phyloP scores from a whole-genome alignment of 2,113 vertebrate species.

The Myotis yumanensis region DNA sequence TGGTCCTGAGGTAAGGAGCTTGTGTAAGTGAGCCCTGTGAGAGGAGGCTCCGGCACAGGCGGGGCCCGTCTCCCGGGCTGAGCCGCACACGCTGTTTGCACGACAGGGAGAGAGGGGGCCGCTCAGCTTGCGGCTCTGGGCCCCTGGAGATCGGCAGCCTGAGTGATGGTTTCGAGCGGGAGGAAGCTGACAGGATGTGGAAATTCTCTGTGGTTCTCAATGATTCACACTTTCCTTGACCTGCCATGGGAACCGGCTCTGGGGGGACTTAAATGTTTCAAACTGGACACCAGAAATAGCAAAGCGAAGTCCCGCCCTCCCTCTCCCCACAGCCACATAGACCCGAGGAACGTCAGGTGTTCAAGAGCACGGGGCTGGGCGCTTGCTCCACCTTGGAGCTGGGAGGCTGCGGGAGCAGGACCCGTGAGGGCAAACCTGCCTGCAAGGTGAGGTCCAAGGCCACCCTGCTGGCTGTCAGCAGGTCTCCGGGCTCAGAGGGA shows the following conservation, averaged over 20 bases:
- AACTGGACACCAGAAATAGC: not conserved
- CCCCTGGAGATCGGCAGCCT: not conserved
- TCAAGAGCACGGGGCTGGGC: not conserved
- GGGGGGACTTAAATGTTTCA: not conserved
- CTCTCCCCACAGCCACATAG: not conserved
- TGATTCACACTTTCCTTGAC: constrained; percentile 33
- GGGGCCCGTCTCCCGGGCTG: not conserved
- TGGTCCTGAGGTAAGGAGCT: not conserved
- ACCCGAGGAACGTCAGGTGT: not conserved
- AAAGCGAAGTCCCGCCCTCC: not conserved
- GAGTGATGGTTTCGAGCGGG: not conserved
- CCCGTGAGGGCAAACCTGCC: not conserved
- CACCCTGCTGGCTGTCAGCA: not conserved
- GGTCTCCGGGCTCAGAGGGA: not conserved
- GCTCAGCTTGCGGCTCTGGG: not conserved
- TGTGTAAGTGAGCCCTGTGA: not conserved
- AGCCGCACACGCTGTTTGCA: not conserved
- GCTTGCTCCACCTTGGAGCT: not conserved
- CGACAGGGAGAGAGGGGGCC: not conserved
- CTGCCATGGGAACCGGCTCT: not conserved
- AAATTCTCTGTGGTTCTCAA: constrained; percentile 34
- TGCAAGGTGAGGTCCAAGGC: not conserved
- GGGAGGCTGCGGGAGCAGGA: not conserved
- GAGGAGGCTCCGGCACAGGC: not conserved
- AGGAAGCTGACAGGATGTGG: not conserved